A percentile compares a stretch with the other conserved stretches of the same genome.
These are phyloP conservation scores for Channallabes apus DNA, from an alignment of 2,797 vertebrate species.

Conservation along the genomic window DNA sequence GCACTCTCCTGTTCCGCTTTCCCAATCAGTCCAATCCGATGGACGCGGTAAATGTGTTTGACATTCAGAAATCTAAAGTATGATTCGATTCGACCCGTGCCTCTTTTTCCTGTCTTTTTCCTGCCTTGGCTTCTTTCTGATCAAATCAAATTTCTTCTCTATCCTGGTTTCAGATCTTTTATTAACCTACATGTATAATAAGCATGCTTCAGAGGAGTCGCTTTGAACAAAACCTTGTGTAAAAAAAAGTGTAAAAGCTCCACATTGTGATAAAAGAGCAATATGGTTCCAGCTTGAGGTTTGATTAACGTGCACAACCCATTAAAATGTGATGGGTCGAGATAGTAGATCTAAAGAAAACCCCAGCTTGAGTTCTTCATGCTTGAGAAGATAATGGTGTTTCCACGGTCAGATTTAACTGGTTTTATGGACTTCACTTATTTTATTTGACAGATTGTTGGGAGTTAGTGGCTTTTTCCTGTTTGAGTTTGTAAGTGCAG, in stretches of 20 bases:
- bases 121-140: conserved; percentile 7
- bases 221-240: neutral
- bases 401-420: neutral
- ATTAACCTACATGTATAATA: neutral
- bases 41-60: conserved; percentile 29
- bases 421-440: neutral
- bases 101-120: neutral
- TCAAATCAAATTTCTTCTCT: conserved; percentile 5
- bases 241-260: neutral
- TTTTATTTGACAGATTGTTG: neutral
- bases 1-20: conserved; percentile 55
- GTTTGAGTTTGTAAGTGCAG: neutral
- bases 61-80: neutral
- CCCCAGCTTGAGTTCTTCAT: neutral
- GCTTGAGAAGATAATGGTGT: neutral
- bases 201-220: neutral
- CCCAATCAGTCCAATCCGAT: conserved; percentile 60
- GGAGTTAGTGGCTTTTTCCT: neutral
- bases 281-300: neutral
- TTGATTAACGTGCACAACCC: neutral
- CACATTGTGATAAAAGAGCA: neutral
- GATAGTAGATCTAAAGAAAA: neutral
- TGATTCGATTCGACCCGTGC: neutral
- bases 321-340: neutral
- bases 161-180: neutral